A percentile compares a stretch with the other conserved stretches of the same genome.
These are phyloP conservation scores for Macrotrachela quadricornifera DNA, from an alignment of 1,140 invertebrate genomes.

Conservation along the genomic window DNA sequence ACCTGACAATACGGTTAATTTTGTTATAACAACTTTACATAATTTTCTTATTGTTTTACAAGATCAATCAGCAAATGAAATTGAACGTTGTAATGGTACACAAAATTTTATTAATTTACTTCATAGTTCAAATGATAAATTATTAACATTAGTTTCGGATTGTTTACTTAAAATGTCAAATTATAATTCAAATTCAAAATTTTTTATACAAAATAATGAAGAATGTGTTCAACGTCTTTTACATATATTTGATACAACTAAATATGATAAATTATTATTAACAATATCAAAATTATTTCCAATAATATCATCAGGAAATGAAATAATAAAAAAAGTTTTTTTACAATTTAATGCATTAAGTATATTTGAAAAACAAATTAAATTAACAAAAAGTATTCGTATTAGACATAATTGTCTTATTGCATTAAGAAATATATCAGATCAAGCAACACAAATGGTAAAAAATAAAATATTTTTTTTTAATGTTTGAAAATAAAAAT, in stretches of 20 bases:
- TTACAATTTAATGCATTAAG: conserved; percentile 76
- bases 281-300: conserved; percentile 89
- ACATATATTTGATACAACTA: conserved; percentile 75
- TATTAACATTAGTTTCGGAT: too few relatives aligned
- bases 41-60: too few relatives aligned
- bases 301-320: conserved; percentile 81
- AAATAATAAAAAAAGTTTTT: conserved; percentile 78
- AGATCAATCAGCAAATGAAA: too few relatives aligned
- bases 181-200: conserved; percentile 22
- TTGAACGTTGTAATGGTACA: too few relatives aligned
- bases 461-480: too few relatives aligned
- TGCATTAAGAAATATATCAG: conserved; percentile 87
- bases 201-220: conserved; percentile 32
- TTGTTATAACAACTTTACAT: too few relatives aligned
- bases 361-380: conserved; percentile 63
- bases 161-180: too few relatives aligned
- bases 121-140: too few relatives aligned
- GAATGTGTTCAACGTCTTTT: conserved; percentile 75
- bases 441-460: conserved; percentile 64
- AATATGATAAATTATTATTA: conserved; percentile 94
- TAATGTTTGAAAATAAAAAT: too few relatives aligned
- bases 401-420: conserved; percentile 89
- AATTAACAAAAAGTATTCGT: conserved; percentile 24
- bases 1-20: too few relatives aligned
- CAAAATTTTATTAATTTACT: too few relatives aligned